Evolutionary conservation across 2,113 vertebrate species (phyloP).

Genomic region (Gadus macrocephalus): DNA sequence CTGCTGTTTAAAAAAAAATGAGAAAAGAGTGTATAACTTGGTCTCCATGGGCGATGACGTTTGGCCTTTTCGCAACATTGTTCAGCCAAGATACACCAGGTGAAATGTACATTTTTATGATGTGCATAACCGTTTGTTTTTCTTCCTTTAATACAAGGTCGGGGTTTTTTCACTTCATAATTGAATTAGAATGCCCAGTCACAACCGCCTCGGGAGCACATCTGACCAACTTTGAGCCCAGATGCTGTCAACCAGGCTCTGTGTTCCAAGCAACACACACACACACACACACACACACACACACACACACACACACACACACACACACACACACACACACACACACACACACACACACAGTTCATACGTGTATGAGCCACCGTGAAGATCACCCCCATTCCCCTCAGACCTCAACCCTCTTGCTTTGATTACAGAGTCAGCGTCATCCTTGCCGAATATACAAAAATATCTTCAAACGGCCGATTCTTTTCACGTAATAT

Average conservation of each 20-base stretch:
- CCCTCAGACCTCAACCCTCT: neutral
- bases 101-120: conserved; percentile 65
- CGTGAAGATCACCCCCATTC: conserved; percentile 18
- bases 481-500: conserved; percentile 7
- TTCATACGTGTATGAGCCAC: conserved; percentile 11
- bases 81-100: conserved; percentile 57
- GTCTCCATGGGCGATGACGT: conserved; percentile 43
- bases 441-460: neutral
- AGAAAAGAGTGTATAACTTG: conserved; percentile 10
- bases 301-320: no score
- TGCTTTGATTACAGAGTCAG: neutral
- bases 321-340: no score
- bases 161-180: conserved; percentile 53
- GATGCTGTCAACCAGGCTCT: conserved; percentile 16
- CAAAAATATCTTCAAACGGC: conserved; percentile 17
- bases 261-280: no score
- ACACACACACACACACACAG: no score
- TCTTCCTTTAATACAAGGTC: conserved; percentile 55
- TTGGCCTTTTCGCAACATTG: conserved; percentile 45
- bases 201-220: conserved; percentile 39
- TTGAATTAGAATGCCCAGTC: conserved; percentile 56
- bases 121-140: conserved; percentile 61
- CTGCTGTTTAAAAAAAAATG: conserved; percentile 38
- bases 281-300: no score
- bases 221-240: conserved; percentile 23